These are phyloP conservation scores for Accipiter cooperii DNA, from an alignment of 2,113 vertebrate genomes.

Conservation along the genomic window DNA sequence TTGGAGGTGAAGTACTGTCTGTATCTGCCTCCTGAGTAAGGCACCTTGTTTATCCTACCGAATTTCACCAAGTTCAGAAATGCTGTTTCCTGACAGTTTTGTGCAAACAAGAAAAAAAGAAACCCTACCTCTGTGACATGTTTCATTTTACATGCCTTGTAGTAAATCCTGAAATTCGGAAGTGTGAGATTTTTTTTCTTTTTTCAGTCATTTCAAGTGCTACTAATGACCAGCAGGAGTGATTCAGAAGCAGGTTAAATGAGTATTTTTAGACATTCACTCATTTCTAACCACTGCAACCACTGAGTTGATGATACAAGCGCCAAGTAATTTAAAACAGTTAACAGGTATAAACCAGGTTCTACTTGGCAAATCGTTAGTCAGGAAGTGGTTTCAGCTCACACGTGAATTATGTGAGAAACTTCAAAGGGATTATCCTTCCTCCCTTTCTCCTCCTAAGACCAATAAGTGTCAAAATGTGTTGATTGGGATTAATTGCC, in stretches of 20 bases:
- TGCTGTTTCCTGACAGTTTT: neutral
- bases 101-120: neutral
- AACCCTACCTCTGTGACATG: neutral
- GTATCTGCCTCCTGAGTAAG: neutral
- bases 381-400: conserved; percentile 10
- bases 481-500: neutral
- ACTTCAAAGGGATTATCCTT: conserved; percentile 10
- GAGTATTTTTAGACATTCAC: neutral
- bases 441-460: neutral
- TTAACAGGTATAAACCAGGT: conserved; percentile 31
- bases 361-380: neutral
- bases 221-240: neutral
- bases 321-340: conserved; percentile 27
- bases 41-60: neutral
- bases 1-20: neutral
- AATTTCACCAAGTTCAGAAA: neutral
- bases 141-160: neutral
- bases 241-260: conserved; percentile 9
- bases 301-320: neutral
- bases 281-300: neutral
- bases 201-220: neutral
- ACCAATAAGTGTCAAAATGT: neutral
- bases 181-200: neutral
- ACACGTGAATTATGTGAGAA: neutral
- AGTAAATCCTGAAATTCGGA: neutral